Conservation (phyloP, 2,797 vertebrate genomes). For the Amblyopsis hoosieri region DNA sequence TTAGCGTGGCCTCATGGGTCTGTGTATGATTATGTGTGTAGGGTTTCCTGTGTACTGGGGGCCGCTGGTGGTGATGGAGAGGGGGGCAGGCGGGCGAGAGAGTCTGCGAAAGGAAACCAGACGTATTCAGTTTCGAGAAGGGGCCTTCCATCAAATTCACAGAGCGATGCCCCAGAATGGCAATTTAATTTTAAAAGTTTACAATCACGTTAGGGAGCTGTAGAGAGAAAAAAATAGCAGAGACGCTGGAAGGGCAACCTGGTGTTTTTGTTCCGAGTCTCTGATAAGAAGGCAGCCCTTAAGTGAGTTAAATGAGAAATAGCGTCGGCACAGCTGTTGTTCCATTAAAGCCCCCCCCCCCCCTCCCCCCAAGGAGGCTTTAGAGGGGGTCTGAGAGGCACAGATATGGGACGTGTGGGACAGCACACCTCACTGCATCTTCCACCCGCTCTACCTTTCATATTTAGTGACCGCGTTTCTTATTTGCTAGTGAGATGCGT, state of each 20-base stretch:
- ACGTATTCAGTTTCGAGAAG: conserved; percentile 49
- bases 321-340: conserved; percentile 73
- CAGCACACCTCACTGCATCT: conserved; percentile 47
- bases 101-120: conserved; percentile 43
- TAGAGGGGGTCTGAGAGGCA: conserved; percentile 53
- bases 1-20: conserved; percentile 68
- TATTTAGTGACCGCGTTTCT: conserved; percentile 28
- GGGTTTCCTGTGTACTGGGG: conserved; percentile 24
- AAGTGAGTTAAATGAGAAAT: conserved; percentile 78
- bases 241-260: conserved; percentile 56
- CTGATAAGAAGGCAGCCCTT: conserved; percentile 69
- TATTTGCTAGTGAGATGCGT: conserved; percentile 7
- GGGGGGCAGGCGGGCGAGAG: conserved; percentile 11
- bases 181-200: conserved; percentile 74
- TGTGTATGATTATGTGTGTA: conserved; percentile 55
- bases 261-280: conserved; percentile 62
- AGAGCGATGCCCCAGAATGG: conserved; percentile 57
- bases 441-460: conserved; percentile 34
- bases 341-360: conserved; percentile 61
- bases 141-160: conserved; percentile 65
- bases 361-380: conserved; percentile 53
- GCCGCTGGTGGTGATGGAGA: neutral
- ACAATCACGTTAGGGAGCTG: conserved; percentile 70
- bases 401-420: conserved; percentile 43
- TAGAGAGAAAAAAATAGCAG: conserved; percentile 25